phyloP scores from a whole-genome alignment of 2,113 vertebrate species.

The Castor canadensis region DNA sequence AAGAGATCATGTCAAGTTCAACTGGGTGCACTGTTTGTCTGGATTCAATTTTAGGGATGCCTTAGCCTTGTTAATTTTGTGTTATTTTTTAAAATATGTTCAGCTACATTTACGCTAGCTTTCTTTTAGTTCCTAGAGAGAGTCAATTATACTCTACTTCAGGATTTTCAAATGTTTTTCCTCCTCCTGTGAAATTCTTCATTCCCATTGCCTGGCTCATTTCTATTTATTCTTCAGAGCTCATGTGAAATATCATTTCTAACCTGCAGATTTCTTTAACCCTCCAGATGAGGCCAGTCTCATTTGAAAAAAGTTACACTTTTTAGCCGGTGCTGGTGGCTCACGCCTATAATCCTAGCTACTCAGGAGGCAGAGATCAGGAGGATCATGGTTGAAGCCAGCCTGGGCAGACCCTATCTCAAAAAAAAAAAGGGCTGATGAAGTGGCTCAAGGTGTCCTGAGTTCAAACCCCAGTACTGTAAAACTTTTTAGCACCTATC shows the following conservation, averaged over 20 bases:
- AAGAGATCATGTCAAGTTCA: slow-evolving; percentile 18
- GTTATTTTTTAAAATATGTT: background rate
- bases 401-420: too few relatives aligned
- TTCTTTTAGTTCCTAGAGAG: background rate
- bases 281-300: background rate
- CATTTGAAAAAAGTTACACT: background rate
- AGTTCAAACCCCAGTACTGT: too few relatives aligned
- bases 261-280: background rate
- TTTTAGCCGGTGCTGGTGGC: background rate
- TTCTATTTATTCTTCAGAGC: background rate
- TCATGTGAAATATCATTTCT: background rate
- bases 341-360: too few relatives aligned
- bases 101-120: background rate
- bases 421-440: too few relatives aligned
- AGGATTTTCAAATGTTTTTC: background rate
- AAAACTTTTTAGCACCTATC: background rate
- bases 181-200: background rate
- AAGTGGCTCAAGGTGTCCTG: too few relatives aligned
- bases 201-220: background rate
- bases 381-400: too few relatives aligned
- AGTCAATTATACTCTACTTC: background rate
- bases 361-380: too few relatives aligned
- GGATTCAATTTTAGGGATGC: background rate
- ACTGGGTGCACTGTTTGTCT: background rate
- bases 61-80: background rate